A percentile compares a stretch with the other conserved stretches of the same genome.
These are phyloP conservation scores for Oncorhynchus nerka DNA, from an alignment of 2,113 vertebrate species.

Conservation along the genomic window DNA sequence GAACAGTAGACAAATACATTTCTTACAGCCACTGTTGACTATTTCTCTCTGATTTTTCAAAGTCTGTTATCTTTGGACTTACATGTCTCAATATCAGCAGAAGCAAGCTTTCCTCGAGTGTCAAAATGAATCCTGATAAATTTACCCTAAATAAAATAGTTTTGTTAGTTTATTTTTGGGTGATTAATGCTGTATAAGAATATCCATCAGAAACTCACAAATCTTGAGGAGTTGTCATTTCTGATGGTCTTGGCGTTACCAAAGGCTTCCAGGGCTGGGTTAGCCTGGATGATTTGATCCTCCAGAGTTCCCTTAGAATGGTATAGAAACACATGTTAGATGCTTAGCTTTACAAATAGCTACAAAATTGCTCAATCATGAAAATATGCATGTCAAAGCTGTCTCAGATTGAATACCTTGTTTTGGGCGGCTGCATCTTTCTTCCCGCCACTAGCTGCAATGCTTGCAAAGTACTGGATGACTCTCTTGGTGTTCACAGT, in stretches of 20 bases:
- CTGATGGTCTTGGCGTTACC: constrained; percentile 72
- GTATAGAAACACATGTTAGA: neutral
- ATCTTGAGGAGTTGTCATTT: constrained; percentile 89
- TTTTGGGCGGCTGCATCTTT: constrained; percentile 78
- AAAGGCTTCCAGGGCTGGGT: too few species aligned
- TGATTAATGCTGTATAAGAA: neutral
- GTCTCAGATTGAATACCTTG: constrained; percentile 74
- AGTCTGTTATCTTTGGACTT: constrained; percentile 31
- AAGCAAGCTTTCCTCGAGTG: constrained; percentile 86
- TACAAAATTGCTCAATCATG: neutral
- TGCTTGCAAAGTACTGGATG: constrained; percentile 95
- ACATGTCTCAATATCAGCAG: constrained; percentile 95
- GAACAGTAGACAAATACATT: too few species aligned
- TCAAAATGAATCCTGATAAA: constrained; percentile 97
- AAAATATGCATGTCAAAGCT: neutral
- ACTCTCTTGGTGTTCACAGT: constrained; percentile 96
- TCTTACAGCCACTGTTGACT: too few species aligned
- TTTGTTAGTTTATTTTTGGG: neutral
- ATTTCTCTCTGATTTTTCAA: too few species aligned
- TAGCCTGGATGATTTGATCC: constrained; percentile 49
- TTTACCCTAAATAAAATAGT: constrained; percentile 79
- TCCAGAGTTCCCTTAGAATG: constrained; percentile 82
- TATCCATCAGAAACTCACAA: constrained; percentile 70
- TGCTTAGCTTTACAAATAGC: neutral
- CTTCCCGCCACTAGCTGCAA: constrained; percentile 83